Percentiles rank a stretch among this genome's conserved stretches.
Evolutionary conservation across 2,888 invertebrate genomes (phyloP).

Genomic region (Gastrophysa polygoni): DNA sequence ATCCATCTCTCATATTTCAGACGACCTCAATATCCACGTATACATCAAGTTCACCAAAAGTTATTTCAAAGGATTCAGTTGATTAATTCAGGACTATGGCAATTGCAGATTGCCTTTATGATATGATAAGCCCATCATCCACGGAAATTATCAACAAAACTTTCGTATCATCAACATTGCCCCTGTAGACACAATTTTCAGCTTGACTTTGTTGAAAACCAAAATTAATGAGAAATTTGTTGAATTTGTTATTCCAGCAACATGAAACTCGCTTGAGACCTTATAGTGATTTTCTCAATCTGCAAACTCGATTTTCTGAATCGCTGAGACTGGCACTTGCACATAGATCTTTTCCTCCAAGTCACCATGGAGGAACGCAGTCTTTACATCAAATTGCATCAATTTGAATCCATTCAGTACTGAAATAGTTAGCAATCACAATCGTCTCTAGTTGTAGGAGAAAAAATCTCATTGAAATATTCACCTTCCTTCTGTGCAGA

Average conservation of each 20-base stretch:
- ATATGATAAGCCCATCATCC: conserved; percentile 19
- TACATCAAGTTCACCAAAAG: no score
- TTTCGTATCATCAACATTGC: not conserved
- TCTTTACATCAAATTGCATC: conserved; percentile 1
- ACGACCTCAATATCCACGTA: no score
- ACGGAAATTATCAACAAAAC: conserved; percentile 9
- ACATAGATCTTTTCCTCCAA: conserved; percentile 5
- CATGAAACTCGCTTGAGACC: conserved; percentile 11
- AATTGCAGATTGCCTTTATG: no score
- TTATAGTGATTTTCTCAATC: conserved; percentile 8
- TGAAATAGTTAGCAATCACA: conserved; percentile 1
- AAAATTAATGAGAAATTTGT: conserved; percentile 1
- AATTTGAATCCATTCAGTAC: not conserved
- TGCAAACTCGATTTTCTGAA: not conserved
- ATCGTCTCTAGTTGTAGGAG: conserved; percentile 12
- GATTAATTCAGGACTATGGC: no score
- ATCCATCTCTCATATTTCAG: no score
- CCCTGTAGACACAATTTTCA: conserved; percentile 12
- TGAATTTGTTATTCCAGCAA: conserved; percentile 13
- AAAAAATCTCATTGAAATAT: not conserved
- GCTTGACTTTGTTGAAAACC: conserved; percentile 4
- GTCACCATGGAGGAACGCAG: conserved; percentile 8
- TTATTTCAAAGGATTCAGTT: no score
- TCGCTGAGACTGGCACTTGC: not conserved
- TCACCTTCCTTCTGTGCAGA: not conserved